Evolutionary conservation across 2,888 invertebrate species (phyloP).

Genomic region (Hyposoter didymator): DNA sequence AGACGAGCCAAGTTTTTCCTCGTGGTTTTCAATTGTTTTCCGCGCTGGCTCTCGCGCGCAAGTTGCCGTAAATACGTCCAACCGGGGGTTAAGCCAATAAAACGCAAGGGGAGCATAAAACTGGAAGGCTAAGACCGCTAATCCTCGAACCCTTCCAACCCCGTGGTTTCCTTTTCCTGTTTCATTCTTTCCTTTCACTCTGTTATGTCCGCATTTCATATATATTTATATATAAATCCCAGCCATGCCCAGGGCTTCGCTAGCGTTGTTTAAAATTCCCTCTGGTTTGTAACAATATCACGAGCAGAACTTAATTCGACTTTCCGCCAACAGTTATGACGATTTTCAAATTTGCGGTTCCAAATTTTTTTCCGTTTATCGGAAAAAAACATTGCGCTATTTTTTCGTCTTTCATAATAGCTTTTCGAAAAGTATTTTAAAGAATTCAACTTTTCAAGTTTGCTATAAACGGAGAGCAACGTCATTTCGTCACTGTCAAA

Average conservation of each 20-base stretch:
- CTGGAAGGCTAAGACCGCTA: slow-evolving; percentile 72
- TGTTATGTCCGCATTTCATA: slow-evolving; percentile 18
- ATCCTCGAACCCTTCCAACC: slow-evolving; percentile 70
- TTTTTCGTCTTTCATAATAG: background rate
- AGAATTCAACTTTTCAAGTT: background rate
- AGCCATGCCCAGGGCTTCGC: background rate
- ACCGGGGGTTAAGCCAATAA: slow-evolving; percentile 74
- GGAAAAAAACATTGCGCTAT: background rate
- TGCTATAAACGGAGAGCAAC: background rate
- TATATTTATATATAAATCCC: slow-evolving; percentile 10
- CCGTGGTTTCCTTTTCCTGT: slow-evolving; percentile 59
- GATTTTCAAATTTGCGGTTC: background rate
- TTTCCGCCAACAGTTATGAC: background rate
- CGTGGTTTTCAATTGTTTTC: slow-evolving; percentile 76
- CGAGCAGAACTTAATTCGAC: background rate
- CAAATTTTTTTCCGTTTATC: background rate
- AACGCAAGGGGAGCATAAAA: slow-evolving; percentile 74
- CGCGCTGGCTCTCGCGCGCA: slow-evolving; percentile 55
- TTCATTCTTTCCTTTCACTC: slow-evolving; percentile 50
- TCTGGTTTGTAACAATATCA: background rate
- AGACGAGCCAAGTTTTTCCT: slow-evolving; percentile 76
- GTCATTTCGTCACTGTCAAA: background rate
- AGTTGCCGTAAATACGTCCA: slow-evolving; percentile 49
- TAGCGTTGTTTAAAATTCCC: background rate
- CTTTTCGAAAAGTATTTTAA: background rate